Base-by-base conservation (phyloP, 2,113 vertebrate species). In the Rostratula benghalensis region DNA sequence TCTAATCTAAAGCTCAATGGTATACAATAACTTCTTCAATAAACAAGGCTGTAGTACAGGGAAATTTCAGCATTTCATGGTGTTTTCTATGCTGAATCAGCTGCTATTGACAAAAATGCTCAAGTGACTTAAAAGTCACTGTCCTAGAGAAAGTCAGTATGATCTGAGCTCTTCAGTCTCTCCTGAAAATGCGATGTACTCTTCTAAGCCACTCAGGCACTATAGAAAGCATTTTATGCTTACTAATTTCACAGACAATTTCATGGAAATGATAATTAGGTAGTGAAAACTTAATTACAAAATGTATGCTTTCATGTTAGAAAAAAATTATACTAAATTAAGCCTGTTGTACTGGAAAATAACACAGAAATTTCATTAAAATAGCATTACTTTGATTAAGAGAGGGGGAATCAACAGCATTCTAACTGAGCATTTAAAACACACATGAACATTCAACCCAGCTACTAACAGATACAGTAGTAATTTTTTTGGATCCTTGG, bases 241-340 rank as follows among this genome's bases (percentile, higher is more conserved):
- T 91, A n/a, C 43, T 94, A 84, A 94, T 95, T 96, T 95, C 89
- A 93, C 39, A 87, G 80, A 28, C 14, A 84, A 56, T 89, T 96
- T 93, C 56, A 89, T 65, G 83, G 74, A 83, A 94, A 91, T 84
- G 9, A 71, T 68, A 89, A 93, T 94, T 95, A 84, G 21, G 50
- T 41, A 53, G 77, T 48, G 83, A 89, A 95, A 95, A 92, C 85
- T 89, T 89, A 96, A 94, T 95, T 93, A 68, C 27, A 91, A 57
- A 51, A 89, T 84, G 30, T 76, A 75, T 68, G 56, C 91, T 94
- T 96, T 97, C 73, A 91, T 94, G 73, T 75, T 84, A 75, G 75
- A 59, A 94, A 95, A 94, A 74, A 86, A 60, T 13, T 8, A 37
- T 30, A 54, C 46, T 24, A 17, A 84, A 86, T 93, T 70, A 83